Conservation (phyloP, 2,888 invertebrate species). For the Xanthia togata region DNA sequence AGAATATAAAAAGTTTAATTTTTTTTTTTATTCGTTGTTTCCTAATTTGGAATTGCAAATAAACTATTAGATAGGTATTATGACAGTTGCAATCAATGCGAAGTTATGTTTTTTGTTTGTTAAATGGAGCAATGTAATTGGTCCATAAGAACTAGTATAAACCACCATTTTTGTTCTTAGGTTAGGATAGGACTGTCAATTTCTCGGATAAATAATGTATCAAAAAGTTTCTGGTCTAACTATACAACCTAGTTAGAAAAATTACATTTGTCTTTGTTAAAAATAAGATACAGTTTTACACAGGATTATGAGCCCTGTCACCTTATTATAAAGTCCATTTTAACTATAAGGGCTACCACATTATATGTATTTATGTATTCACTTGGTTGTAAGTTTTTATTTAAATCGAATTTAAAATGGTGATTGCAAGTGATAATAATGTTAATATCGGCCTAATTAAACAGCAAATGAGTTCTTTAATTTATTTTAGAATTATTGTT, state of each 20-base stretch:
- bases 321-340: constrained; percentile 41
- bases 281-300: constrained; percentile 42
- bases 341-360: constrained; percentile 34
- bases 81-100: neutral
- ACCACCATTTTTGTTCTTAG: neutral
- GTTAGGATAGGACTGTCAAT: constrained; percentile 22
- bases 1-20: constrained; percentile 18
- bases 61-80: constrained; percentile 36
- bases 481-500: constrained; percentile 66
- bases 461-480: constrained; percentile 38
- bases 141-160: neutral
- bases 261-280: constrained; percentile 47
- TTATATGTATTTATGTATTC: constrained; percentile 33
- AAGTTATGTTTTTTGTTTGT: neutral
- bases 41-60: constrained; percentile 16
- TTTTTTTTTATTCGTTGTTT: no score
- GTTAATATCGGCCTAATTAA: constrained; percentile 54
- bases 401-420: constrained; percentile 46
- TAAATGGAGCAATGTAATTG: constrained; percentile 24
- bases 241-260: constrained; percentile 55
- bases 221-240: constrained; percentile 51
- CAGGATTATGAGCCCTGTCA: constrained; percentile 40
- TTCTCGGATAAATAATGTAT: constrained; percentile 5
- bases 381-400: constrained; percentile 48
- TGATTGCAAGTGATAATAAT: constrained; percentile 56